Evolutionary conservation across 2,113 vertebrate species (phyloP), one percentile per base, ranked within the genome.

Genomic region (Pelobates fuscus): DNA sequence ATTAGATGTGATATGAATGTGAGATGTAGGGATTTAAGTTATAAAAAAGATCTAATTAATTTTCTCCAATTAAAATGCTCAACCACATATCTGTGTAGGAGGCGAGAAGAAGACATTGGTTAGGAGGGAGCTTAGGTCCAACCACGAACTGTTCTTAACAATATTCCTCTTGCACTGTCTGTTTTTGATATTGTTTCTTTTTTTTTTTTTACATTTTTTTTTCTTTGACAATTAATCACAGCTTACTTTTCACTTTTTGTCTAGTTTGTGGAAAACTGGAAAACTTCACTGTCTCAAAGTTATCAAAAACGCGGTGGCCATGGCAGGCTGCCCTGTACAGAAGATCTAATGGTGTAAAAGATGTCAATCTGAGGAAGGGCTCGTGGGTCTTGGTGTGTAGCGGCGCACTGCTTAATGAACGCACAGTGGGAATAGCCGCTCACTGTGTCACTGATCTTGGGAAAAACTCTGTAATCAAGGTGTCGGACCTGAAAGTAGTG

Each of bases 261-360:
- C 18, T 67, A 99, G 97, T 98, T 79, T 98, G 97, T 86, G 97
- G 97, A 77, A 98, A 97, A 87, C 86, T 93, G 54, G 91, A 91
- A 32, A 94, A 92, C 78, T 81, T 90, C 81, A 91, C 93, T 71
- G 76, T 89, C 18, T 86, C 89, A 70, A 94, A 91, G 86, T 82
- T 88, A 1, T 84, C 80, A 15, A 91, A 93, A 58, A 82, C 78
- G 15, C 90, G 91, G 77, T 99, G 97, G 97, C 94, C 96, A 0
- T 99, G 97, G 97, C 94, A 98, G 66, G 95, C 91, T 0, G 96
- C 97, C 81, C 90, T 99, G 82, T 99, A 98, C 80, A 91, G 94
- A 26, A 86, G 81, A 1, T 87, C 91, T 81, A 83, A 65, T 0
- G 82, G 87, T 12, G 70, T 81, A 10, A 92, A 84, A 20, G 83